Base-by-base conservation (phyloP, 2,888 invertebrate species). In the Napeogenes sylphis region DNA sequence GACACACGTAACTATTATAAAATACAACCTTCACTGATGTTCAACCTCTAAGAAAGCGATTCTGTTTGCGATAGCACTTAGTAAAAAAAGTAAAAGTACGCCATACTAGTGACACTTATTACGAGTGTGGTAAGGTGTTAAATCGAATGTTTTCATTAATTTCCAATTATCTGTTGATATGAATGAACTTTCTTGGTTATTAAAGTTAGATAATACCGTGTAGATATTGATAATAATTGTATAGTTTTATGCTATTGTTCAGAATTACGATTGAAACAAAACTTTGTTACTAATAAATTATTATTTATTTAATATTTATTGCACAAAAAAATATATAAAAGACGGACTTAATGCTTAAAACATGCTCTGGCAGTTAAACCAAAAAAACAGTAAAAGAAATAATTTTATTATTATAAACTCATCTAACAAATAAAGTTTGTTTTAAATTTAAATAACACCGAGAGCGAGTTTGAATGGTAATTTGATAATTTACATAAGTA, bases 141-240 rank as follows among this genome's bases (percentile, higher is more conserved):
- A 74, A 70, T 79, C 14, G 57, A 30, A 54, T 21, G n/a, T 61
- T 33, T 47, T 57, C 59, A 58, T 10, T 72, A 75, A 76, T 78
- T 82, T 76, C 73, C 73, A 75, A 76, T 82, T 83, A 81, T 79
- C 76, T 76, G 65, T 75, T 78, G 79, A 78, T 66, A 70, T 73
- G 71, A 69, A 75, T 73, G 78, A 61, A 82, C 88, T 88, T 89
- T 88, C 88, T 78, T 80, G 79, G 87, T 87, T 67, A 57, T 55
- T 59, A 58, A 55, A 30, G 55, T 53, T 55, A 60, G 51, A 58
- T 56, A 45, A n/a, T 13, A 51, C 33, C 45, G 58, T 55, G 58
- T 35, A 35, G 35, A 12, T 42, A 42, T 12, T 42, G 42, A 42
- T 42, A 42, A 42, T 42, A 42, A 42, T 42, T 42, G 42, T 35